These are phyloP conservation scores for Arothron firmamentum DNA, from an alignment of 2,113 vertebrate genomes.

Conservation along the genomic window DNA sequence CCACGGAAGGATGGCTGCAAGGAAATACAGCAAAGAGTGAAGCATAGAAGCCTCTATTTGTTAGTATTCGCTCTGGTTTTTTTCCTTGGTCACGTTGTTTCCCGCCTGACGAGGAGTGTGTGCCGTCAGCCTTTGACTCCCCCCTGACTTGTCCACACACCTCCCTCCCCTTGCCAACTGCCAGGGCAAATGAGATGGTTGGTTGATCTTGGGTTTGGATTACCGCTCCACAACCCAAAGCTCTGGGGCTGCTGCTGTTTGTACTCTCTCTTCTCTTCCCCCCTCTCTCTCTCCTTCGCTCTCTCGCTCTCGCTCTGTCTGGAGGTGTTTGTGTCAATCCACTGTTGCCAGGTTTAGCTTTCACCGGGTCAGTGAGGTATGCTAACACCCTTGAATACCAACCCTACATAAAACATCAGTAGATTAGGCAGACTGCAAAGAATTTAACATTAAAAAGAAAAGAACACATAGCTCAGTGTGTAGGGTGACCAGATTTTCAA, in stretches of 20 bases:
- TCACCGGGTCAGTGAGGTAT: conserved; percentile 3
- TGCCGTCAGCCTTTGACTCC: conserved; percentile 43
- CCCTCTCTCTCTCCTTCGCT: too few species aligned
- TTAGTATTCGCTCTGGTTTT: conserved; percentile 3
- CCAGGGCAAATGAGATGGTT: conserved; percentile 54
- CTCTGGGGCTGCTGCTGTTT: conserved; percentile 26
- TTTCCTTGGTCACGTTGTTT: conserved; percentile 38
- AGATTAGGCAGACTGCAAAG: too few species aligned
- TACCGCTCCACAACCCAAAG: conserved; percentile 40
- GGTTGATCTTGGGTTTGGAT: conserved; percentile 53
- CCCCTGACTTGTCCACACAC: conserved; percentile 48
- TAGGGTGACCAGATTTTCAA: too few species aligned
- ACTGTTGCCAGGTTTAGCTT: conserved; percentile 16
- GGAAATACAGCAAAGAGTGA: not conserved
- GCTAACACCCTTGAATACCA: too few species aligned
- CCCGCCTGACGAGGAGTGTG: conserved; percentile 31
- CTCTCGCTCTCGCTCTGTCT: too few species aligned
- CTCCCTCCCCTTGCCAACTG: conserved; percentile 46
- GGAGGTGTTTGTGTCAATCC: conserved; percentile 9
- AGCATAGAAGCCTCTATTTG: not conserved
- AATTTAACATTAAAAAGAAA: too few species aligned
- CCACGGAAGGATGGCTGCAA: too few species aligned
- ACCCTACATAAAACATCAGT: too few species aligned
- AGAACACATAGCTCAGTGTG: too few species aligned
- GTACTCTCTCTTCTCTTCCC: conserved; percentile 21